Percentiles rank a stretch among this genome's conserved stretches.
Evolutionary conservation across 2,113 vertebrate genomes (phyloP).

Genomic region (Saguinus midas): DNA sequence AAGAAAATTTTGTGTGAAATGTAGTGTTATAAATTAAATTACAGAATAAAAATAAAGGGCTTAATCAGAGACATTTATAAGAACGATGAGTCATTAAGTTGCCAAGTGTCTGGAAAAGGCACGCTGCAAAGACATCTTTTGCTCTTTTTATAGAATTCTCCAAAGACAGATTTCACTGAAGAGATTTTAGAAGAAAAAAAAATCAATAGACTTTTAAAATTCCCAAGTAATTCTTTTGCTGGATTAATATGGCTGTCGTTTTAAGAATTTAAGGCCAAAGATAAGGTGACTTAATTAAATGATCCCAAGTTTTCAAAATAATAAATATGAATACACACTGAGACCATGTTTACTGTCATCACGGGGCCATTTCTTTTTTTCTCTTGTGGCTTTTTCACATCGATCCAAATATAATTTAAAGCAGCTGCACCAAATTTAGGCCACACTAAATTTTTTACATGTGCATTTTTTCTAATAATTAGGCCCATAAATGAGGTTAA

Average conservation of each 20-base stretch:
- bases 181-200: conserved; percentile 64
- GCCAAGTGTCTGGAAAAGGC: conserved; percentile 13
- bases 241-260: conserved; percentile 66
- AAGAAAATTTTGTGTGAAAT: conserved; percentile 63
- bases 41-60: conserved; percentile 54
- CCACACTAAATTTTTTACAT: background rate
- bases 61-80: conserved; percentile 57
- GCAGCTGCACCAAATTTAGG: background rate
- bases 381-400: background rate
- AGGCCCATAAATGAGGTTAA: background rate
- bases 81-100: conserved; percentile 47
- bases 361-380: background rate
- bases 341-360: conserved; percentile 26
- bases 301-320: conserved; percentile 53
- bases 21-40: conserved; percentile 63
- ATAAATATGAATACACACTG: conserved; percentile 47
- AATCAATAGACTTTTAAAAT: conserved; percentile 76
- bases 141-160: conserved; percentile 69
- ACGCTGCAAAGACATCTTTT: conserved; percentile 7
- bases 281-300: conserved; percentile 74
- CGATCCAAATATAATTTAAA: conserved; percentile 42
- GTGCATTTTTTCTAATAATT: background rate
- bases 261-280: conserved; percentile 68
- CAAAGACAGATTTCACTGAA: conserved; percentile 44
- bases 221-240: conserved; percentile 64